A percentile compares a stretch with the other conserved stretches of the same genome.
These are phyloP conservation scores for Chloroclystis v-ata DNA, from an alignment of 2,888 invertebrate species.

Conservation along the genomic window DNA sequence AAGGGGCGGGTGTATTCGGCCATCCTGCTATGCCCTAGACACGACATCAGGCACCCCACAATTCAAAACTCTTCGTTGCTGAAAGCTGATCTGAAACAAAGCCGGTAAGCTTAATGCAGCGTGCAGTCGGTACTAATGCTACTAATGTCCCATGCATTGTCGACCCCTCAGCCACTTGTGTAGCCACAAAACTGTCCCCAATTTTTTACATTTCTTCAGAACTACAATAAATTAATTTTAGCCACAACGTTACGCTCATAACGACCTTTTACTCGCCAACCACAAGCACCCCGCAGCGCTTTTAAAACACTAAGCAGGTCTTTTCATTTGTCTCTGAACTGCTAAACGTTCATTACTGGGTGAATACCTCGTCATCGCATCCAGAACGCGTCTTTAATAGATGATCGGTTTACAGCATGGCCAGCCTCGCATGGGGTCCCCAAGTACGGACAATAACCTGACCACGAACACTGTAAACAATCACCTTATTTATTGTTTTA, in stretches of 20 bases:
- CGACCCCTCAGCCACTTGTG: too few species aligned
- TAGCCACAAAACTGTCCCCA: background rate
- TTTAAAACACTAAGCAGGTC: slow-evolving; percentile 27
- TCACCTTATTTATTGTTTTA: slow-evolving; percentile 73
- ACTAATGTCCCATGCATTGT: too few species aligned
- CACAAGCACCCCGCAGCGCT: slow-evolving; percentile 48
- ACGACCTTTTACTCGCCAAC: slow-evolving; percentile 44
- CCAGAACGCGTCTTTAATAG: slow-evolving; percentile 46
- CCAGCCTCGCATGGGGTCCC: slow-evolving; percentile 63
- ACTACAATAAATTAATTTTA: slow-evolving; percentile 34
- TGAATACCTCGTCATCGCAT: slow-evolving; percentile 50
- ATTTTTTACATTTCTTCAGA: slow-evolving; percentile 17
- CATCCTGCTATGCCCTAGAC: too few species aligned
- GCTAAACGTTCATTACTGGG: slow-evolving; percentile 40
- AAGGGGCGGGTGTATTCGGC: too few species aligned
- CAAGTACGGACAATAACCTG: slow-evolving; percentile 35
- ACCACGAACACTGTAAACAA: slow-evolving; percentile 67
- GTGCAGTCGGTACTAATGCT: too few species aligned
- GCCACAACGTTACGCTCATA: slow-evolving; percentile 43
- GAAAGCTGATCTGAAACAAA: too few species aligned
- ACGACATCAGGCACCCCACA: too few species aligned
- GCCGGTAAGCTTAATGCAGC: too few species aligned
- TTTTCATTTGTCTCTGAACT: slow-evolving; percentile 44
- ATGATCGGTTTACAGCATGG: slow-evolving; percentile 60
- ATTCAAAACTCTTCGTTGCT: too few species aligned